Base-by-base conservation (phyloP, 2,113 vertebrate genomes). In the Hassar affinis region DNA sequence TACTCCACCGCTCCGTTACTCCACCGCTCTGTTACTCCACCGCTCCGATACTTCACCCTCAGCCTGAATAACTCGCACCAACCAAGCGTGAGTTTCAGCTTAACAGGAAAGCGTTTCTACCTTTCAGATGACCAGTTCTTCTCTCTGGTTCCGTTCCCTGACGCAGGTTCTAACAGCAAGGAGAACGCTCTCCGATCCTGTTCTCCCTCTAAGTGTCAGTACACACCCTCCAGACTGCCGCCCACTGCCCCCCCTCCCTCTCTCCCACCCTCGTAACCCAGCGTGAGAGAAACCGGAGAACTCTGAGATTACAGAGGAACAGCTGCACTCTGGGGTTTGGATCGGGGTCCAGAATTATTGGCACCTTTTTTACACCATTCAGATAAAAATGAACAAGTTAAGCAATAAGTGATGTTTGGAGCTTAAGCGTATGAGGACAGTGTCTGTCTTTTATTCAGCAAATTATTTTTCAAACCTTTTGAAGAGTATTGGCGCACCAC, bases 251-350 rank as follows among this genome's bases (percentile, higher is more conserved):
- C 9, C 62, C 66, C 51, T 47, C 61, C 47, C 81, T 30, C 49
- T 80, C 59, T 38, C 49, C 38, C 68, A 47, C 86, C 22, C 59
- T 82, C 38, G 2, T 38, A 76, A 49, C 52, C 68, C 71, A 59
- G 51, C 35, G 27, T 20, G 74, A 82, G 33, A 85, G 80, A 85
- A 85, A 82, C 25, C 35, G 80, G 84, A 83, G 74, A 33, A 79
- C 76, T 69, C 25, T 59, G 52, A 84, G 76, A 56, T 79, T 79
- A 47, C 20, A 84, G 77, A 6, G 22, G 22, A 82, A 82, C 86
- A 82, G 77, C 80, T 86, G 80, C 76, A 27, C 75, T 79, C 76
- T 86, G 64, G 56, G n/a, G 52, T 25, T 61, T 72, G 30, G 20
- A 10, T 78, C 3, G n/a, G 20, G 47, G 7, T 52, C 72, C 72